Conservation (phyloP, 1,140 invertebrate species). For the Drosophila ercepeae region DNA sequence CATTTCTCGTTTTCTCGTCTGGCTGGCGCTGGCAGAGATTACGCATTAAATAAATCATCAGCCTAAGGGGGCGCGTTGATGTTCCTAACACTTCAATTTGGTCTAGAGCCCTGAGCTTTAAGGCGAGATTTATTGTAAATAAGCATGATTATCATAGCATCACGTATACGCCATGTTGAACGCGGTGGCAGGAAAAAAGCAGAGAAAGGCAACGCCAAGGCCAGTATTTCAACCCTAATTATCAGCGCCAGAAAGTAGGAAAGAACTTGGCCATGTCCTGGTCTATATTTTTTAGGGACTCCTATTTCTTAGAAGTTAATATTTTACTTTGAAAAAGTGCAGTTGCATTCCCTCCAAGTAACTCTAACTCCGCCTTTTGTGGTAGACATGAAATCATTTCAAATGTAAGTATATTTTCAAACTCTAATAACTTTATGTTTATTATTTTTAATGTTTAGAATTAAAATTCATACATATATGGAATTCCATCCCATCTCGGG, state of each 20-base stretch:
- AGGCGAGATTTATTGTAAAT: slow-evolving; percentile 77
- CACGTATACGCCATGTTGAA: slow-evolving; percentile 68
- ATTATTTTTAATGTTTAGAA: slow-evolving; percentile 5
- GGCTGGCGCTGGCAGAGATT: slow-evolving; percentile 72
- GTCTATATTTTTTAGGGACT: neutral
- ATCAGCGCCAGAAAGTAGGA: neutral
- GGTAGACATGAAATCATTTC: too few relatives aligned
- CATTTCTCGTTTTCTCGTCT: slow-evolving; percentile 48
- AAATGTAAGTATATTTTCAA: too few relatives aligned
- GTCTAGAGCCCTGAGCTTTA: slow-evolving; percentile 27
- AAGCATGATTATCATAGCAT: slow-evolving; percentile 80
- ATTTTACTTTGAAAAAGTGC: too few relatives aligned
- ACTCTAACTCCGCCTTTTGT: too few relatives aligned
- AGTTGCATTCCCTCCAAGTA: too few relatives aligned
- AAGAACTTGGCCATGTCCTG: neutral
- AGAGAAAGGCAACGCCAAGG: slow-evolving; percentile 8
- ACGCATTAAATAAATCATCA: slow-evolving; percentile 80
- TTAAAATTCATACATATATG: slow-evolving; percentile 35
- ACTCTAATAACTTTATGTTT: too few relatives aligned
- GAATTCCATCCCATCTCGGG: slow-evolving; percentile 56
- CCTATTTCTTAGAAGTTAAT: too few relatives aligned
- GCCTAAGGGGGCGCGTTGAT: slow-evolving; percentile 50
- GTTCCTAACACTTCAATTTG: slow-evolving; percentile 68
- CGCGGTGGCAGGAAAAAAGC: slow-evolving; percentile 19
- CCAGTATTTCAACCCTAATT: slow-evolving; percentile 33